phyloP scores from a whole-genome alignment of 2,888 invertebrate genomes.

The Lasioglossum zephyrum region DNA sequence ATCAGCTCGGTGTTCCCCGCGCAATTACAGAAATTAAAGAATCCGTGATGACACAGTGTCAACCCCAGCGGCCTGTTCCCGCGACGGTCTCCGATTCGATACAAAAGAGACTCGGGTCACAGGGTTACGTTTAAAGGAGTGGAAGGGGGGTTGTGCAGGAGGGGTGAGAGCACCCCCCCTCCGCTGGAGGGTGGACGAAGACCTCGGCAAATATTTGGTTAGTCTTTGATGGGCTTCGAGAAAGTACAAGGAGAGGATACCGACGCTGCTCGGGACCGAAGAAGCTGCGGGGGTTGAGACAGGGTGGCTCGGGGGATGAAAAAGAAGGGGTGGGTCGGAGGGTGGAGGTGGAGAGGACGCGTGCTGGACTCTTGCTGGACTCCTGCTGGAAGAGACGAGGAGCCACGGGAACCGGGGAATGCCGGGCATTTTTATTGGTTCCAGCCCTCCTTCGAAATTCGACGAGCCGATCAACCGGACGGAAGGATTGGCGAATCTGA shows the following conservation, averaged over 20 bases:
- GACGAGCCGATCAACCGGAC: constrained; percentile 61
- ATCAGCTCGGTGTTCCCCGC: constrained; percentile 4
- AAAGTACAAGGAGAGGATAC: constrained; percentile 68
- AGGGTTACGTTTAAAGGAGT: constrained; percentile 68
- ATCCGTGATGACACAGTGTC: constrained; percentile 30
- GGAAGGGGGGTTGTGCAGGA: neutral
- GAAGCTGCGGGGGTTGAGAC: constrained; percentile 25
- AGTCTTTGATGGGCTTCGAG: constrained; percentile 80
- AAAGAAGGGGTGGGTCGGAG: constrained; percentile 46
- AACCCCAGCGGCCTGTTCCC: constrained; percentile 37
- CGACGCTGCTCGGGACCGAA: constrained; percentile 32
- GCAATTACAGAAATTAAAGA: constrained; percentile 64
- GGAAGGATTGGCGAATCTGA: constrained; percentile 68
- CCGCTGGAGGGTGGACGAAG: constrained; percentile 66
- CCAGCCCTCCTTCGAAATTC: constrained; percentile 68
- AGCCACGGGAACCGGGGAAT: constrained; percentile 75
- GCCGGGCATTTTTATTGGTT: constrained; percentile 83
- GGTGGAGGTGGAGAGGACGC: constrained; percentile 16
- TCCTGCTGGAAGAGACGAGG: neutral
- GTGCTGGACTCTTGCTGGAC: constrained; percentile 52
- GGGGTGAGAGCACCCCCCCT: constrained; percentile 40
- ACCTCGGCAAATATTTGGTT: constrained; percentile 83
- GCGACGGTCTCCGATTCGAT: constrained; percentile 69
- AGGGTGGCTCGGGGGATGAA: constrained; percentile 35
- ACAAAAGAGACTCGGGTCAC: constrained; percentile 71